Base-by-base conservation (phyloP, 2,797 vertebrate genomes). In the Enteromius viviparus region DNA sequence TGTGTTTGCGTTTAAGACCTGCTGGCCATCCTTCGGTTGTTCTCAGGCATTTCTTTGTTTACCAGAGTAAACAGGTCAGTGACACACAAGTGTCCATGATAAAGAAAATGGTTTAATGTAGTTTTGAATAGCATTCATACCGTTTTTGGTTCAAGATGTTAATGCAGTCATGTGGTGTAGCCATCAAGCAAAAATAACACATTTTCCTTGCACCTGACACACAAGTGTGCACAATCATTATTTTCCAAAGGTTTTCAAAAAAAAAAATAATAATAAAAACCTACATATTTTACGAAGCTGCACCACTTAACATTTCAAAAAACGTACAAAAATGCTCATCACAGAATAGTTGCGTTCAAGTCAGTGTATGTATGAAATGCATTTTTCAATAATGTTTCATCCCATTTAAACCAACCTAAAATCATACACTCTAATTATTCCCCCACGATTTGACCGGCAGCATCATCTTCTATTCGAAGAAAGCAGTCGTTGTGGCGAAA, bases 401-500 rank as follows among this genome's bases (percentile, higher is more conserved):
- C 70, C 34, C 65, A 40, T 71, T 86, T 40, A 92, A 89, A 93
- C 88, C 91, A 49, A 82, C 26, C 40, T 90, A 90, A 85, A 15
- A 87, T 81, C 84, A 81, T 85, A 76, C 15, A 86, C 76, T 83
- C 84, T 93, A 92, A 94, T 93, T 78, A 85, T 87, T 91, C 90
- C 92, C 91, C 92, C 90, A 85, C 17, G 76, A 69, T 85, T 84
- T 34, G 70, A 78, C 49, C 42, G 70, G 74, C 80, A 64, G 79
- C 85, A 86, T 80, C 85, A 15, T 85, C 75, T 87, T 89, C 64
- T 89, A 86, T 84, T 87, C 89, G 87, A 89, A 92, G 81, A 81
- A 66, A 87, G 68, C 91, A 91, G 85, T 90, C 86, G 79, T 87
- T 92, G 90, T 88, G 91, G 93, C 86, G 40, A 90, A 90, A 76